Percentiles rank a stretch among this genome's conserved stretches.
Conservation (phyloP, 2,888 invertebrate genomes). For the Mayetiola destructor region DNA sequence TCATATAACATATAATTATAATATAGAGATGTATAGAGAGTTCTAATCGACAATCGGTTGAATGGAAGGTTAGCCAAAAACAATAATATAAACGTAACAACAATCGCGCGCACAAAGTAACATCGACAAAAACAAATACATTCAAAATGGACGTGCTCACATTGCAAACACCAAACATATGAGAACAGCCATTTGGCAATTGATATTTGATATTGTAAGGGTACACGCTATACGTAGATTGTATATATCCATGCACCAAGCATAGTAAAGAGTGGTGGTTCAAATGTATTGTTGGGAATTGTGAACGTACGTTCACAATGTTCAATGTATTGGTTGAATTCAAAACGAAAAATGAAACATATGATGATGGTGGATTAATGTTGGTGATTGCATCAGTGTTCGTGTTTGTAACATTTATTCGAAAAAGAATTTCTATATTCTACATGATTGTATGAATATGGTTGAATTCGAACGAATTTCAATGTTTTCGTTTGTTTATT, state of each 20-base stretch:
- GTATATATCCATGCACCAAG: not conserved
- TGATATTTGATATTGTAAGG: too few relatives aligned
- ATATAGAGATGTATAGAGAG: slow-evolving; percentile 9
- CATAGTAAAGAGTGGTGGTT: not conserved
- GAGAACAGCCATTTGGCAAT: slow-evolving; percentile 10
- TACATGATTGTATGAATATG: not conserved
- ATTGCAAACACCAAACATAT: not conserved
- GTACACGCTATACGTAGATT: too few relatives aligned
- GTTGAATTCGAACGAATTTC: not conserved
- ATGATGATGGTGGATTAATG: slow-evolving; percentile 10
- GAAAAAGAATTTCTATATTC: not conserved
- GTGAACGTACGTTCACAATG: too few relatives aligned
- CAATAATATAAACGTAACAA: not conserved
- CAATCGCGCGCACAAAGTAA: not conserved
- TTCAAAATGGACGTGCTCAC: not conserved
- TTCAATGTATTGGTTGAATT: not conserved
- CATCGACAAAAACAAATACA: not conserved
- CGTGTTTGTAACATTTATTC: not conserved
- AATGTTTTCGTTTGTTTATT: slow-evolving; percentile 6
- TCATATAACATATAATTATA: slow-evolving; percentile 10
- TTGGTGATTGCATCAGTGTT: not conserved
- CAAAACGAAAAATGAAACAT: not conserved
- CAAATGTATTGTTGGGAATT: not conserved
- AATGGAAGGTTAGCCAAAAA: not conserved
- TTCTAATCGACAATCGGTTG: not conserved